Base-by-base conservation (phyloP, 30 jellyfish, hydroid and myxozoan species). In the Pelagia noctiluca region DNA sequence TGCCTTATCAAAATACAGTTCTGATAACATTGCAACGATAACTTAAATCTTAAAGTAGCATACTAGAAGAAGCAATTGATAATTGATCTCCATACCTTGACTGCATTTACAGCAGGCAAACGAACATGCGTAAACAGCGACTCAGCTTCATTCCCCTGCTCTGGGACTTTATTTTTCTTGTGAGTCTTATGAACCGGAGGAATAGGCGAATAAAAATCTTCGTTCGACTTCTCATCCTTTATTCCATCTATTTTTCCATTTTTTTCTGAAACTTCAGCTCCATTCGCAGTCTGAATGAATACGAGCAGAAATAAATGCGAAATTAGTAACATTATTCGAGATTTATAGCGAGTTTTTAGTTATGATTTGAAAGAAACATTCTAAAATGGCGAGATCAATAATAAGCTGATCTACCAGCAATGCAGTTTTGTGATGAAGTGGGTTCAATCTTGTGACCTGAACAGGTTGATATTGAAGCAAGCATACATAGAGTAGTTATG, bases 381-480 rank as follows among this genome's bases (percentile, higher is more conserved):
- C 16, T n/a, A n/a, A n/a, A n/a, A n/a, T n/a, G n/a, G n/a, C n/a
- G n/a, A n/a, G 57, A 42, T 16, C 16, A 42, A 8, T 42, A 42
- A 16, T 16, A 42, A 5, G 16, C 8, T 42, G 16, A 42, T 42
- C 57, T 42, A 42, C 57, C 57, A 42, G 57, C 57, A 42, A 42
- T 16, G 16, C 7, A 16, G 78, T 3, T 28, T 32, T 36, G 62
- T 33, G 19, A 34, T 21, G 28, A 18, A 22, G 29, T 19, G 28
- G 24, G 36, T 16, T 46, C 89, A 80, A 62, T 35, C 80, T 57
- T 35, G 50, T 78, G 89, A 78, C 54, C 89, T 60, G 34, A 60
- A 23, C 89, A 80, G 83, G 90, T 80, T 19, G 28, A 34, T n/a
- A 52, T 30, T 52, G 75, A 38, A 34, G 28, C 23, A 30, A 26